Percentiles rank a stretch among this genome's conserved stretches.
Conservation (phyloP, 2,888 invertebrate genomes). For the Noctua fimbriata region DNA sequence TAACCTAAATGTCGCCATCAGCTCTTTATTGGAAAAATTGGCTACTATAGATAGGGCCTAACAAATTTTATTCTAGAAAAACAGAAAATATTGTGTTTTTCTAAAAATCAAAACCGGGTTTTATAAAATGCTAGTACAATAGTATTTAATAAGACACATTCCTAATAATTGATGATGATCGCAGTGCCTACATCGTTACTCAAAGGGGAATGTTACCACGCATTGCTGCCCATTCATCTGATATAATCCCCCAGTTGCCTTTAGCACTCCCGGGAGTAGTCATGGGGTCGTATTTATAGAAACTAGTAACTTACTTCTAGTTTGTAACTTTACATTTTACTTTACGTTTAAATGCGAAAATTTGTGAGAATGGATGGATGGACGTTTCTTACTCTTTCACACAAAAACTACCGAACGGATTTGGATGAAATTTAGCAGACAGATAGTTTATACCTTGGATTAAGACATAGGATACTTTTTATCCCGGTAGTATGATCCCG, state of each 20-base stretch:
- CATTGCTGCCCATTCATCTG: conserved; percentile 36
- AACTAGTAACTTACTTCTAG: background rate
- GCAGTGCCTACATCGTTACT: background rate
- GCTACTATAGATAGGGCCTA: background rate
- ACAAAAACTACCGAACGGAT: background rate
- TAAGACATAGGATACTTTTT: background rate
- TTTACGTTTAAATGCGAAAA: background rate
- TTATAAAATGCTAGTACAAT: background rate
- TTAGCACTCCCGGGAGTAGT: conserved; percentile 18
- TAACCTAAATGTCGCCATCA: background rate
- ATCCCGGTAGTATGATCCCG: background rate
- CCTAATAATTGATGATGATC: conserved; percentile 18
- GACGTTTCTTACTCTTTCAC: background rate
- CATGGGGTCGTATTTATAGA: conserved; percentile 36
- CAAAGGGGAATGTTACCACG: conserved; percentile 17
- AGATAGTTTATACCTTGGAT: background rate
- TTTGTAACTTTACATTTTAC: background rate
- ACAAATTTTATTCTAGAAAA: background rate
- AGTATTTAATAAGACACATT: conserved; percentile 8
- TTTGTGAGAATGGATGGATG: background rate
- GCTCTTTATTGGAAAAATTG: conserved; percentile 5
- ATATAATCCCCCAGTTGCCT: conserved; percentile 24
- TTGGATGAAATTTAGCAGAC: background rate
- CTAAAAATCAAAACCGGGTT: background rate
- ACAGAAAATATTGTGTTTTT: background rate